Conservation (phyloP, 2,888 invertebrate genomes). For the Xanthorhoe spadicearia region DNA sequence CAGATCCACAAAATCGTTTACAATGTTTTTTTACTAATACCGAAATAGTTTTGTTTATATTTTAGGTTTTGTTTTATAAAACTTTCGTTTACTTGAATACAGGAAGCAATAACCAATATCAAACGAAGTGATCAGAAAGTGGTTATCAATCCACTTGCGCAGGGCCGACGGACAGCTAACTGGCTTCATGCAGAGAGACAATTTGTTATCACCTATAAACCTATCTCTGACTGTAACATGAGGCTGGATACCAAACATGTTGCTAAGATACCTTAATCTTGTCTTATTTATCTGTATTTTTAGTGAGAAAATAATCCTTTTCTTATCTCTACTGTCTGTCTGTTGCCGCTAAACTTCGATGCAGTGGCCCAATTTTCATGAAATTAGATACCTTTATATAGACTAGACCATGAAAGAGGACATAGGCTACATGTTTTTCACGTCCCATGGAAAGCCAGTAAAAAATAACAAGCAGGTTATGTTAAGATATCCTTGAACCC, state of each 20-base stretch:
- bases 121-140: constrained; percentile 16
- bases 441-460: too few relatives aligned
- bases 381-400: too few relatives aligned
- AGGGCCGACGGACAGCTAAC: constrained; percentile 35
- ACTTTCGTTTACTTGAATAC: neutral
- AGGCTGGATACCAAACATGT: constrained; percentile 13
- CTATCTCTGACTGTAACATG: constrained; percentile 26
- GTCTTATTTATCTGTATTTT: neutral
- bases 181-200: constrained; percentile 42
- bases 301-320: neutral
- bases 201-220: constrained; percentile 38
- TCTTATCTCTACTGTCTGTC: too few relatives aligned
- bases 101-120: neutral
- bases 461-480: neutral
- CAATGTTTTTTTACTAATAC: too few relatives aligned
- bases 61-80: neutral
- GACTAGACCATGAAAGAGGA: too few relatives aligned
- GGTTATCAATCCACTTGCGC: constrained; percentile 24
- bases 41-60: neutral
- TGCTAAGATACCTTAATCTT: constrained; percentile 9
- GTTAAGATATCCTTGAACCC: neutral
- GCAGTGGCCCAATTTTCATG: too few relatives aligned
- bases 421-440: too few relatives aligned
- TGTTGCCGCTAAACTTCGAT: too few relatives aligned
- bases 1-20: too few relatives aligned